Conservation (phyloP, 2,797 vertebrate genomes). For the Antennarius maculatus region DNA sequence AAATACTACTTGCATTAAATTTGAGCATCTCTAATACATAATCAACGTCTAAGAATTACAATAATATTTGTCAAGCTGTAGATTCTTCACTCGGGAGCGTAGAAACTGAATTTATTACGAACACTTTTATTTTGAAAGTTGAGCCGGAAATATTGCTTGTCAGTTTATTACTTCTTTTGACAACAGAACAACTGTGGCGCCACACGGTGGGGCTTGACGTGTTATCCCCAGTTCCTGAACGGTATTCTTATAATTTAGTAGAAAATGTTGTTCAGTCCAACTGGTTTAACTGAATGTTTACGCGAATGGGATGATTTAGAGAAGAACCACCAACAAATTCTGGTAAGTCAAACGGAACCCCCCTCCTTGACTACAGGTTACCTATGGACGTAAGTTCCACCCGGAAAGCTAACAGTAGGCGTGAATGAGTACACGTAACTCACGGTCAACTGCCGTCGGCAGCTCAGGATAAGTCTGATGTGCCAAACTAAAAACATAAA, state of each 20-base stretch:
- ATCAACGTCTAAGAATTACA: too few relatives aligned
- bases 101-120: background rate
- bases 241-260: background rate
- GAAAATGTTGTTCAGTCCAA: conserved; percentile 72
- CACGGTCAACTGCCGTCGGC: background rate
- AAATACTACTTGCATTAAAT: too few relatives aligned
- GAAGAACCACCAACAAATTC: conserved; percentile 88
- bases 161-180: fast-evolving
- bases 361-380: background rate
- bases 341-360: conserved; percentile 74
- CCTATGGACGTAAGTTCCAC: too few relatives aligned
- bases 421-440: background rate
- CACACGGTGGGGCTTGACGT: conserved; percentile 11
- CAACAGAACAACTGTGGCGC: conserved; percentile 36
- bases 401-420: too few relatives aligned
- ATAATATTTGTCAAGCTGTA: too few relatives aligned
- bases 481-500: background rate
- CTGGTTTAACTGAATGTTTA: conserved; percentile 81
- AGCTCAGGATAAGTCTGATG: too few relatives aligned
- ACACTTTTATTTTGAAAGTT: conserved; percentile 45
- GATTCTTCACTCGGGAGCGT: too few relatives aligned
- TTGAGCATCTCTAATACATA: too few relatives aligned
- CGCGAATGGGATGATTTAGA: conserved; percentile 92
- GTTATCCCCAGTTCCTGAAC: conserved; percentile 10
- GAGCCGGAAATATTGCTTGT: background rate